phyloP scores from a whole-genome alignment of 2,113 vertebrate genomes.

The Phoxinus phoxinus region DNA sequence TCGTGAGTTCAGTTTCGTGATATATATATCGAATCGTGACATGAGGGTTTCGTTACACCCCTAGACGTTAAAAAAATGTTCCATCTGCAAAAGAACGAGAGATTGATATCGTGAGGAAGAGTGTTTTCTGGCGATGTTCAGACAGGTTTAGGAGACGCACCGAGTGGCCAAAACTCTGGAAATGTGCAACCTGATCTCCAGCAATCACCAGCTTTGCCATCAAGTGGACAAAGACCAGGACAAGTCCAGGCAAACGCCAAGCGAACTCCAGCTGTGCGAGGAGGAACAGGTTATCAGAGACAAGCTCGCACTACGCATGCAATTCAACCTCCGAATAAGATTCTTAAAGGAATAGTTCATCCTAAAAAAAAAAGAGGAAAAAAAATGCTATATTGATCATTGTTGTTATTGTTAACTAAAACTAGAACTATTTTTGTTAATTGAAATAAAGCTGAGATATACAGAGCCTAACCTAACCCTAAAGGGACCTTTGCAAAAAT shows the following conservation, averaged over 20 bases:
- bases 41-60: too few species aligned
- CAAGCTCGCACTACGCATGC: background rate
- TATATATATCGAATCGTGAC: too few species aligned
- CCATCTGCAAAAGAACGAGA: background rate
- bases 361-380: background rate
- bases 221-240: constrained; percentile 46
- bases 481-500: too few species aligned
- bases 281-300: background rate
- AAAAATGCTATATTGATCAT: too few species aligned
- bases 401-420: background rate
- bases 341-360: background rate
- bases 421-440: background rate
- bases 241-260: constrained; percentile 47
- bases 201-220: constrained; percentile 26
- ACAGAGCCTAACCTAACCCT: too few species aligned
- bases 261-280: background rate
- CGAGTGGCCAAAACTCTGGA: background rate
- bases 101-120: background rate
- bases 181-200: constrained; percentile 43
- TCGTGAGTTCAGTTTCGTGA: too few species aligned
- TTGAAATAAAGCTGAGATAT: background rate
- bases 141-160: constrained; percentile 4
- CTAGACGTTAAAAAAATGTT: background rate
- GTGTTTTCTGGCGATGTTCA: background rate
- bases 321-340: background rate